A percentile compares a stretch with the other conserved stretches of the same genome.
These are phyloP conservation scores for Triplophysa tibetana DNA, from an alignment of 2,113 vertebrate genomes.

Conservation along the genomic window DNA sequence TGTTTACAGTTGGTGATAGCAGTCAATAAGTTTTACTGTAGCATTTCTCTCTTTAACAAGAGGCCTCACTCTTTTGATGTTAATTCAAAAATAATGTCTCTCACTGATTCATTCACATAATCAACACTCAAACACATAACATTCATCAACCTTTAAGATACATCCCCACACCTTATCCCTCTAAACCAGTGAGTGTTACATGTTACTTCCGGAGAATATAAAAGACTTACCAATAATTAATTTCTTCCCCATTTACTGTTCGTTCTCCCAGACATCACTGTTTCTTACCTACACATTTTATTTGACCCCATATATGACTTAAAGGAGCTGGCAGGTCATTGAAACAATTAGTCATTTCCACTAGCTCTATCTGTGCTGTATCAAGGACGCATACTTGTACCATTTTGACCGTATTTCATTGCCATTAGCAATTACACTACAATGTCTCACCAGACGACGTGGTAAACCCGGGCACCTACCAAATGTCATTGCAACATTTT, in stretches of 20 bases:
- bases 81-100: neutral
- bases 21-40: neutral
- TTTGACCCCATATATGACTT: neutral
- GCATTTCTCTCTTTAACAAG: too few relatives aligned
- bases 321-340: conserved; percentile 3
- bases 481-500: conserved; percentile 8
- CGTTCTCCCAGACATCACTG: neutral
- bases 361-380: neutral
- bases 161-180: neutral
- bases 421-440: neutral
- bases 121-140: neutral
- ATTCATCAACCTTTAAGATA: neutral
- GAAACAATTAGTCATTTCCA: conserved; percentile 22
- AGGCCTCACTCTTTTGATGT: neutral
- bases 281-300: neutral
- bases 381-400: conserved; percentile 2
- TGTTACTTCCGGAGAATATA: conserved; percentile 3
- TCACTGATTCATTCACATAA: neutral
- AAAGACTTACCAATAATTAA: neutral
- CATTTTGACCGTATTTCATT: conserved; percentile 13
- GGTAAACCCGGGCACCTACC: neutral
- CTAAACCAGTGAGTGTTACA: neutral
- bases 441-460: neutral
- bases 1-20: neutral
- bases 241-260: conserved; percentile 1